A percentile compares a stretch with the other conserved stretches of the same genome.
Conservation (phyloP, 2,113 vertebrate species). For the Pedionomus torquatus region DNA sequence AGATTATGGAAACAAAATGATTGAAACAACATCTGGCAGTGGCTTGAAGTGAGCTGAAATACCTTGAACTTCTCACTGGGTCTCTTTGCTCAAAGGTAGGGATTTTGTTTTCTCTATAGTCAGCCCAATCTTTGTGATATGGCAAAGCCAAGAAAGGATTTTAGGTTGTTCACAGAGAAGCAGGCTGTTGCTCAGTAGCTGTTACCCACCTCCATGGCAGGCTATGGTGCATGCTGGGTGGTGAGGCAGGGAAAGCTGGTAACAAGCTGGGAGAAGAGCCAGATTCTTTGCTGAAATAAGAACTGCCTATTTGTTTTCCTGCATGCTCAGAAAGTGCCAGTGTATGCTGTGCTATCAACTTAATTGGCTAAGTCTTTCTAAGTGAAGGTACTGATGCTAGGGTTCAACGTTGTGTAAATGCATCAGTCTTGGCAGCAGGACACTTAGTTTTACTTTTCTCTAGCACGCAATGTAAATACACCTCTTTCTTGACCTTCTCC, state of each 20-base stretch:
- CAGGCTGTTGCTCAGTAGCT: neutral
- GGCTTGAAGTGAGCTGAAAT: slow-evolving; percentile 7
- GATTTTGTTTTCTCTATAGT: neutral
- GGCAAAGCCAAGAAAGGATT: neutral
- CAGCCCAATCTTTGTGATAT: neutral
- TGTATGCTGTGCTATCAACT: neutral
- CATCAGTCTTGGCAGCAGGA: neutral
- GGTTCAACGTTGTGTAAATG: fast-evolving
- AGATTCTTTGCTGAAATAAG: neutral
- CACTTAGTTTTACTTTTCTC: neutral
- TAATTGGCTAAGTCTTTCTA: neutral
- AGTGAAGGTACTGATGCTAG: neutral
- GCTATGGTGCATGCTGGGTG: neutral
- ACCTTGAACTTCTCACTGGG: neutral
- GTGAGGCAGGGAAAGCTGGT: neutral
- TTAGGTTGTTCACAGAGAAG: neutral
- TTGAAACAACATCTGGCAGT: slow-evolving; percentile 27
- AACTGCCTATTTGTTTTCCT: neutral
- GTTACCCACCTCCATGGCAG: neutral
- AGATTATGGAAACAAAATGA: slow-evolving; percentile 21
- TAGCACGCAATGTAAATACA: neutral
- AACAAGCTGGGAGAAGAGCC: neutral
- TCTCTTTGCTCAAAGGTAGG: neutral
- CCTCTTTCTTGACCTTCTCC: neutral
- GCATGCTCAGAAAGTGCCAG: neutral